A percentile compares a stretch with the other conserved stretches of the same genome.
Conservation (phyloP, 2,113 vertebrate species). For the Lethenteron camtschaticum region DNA sequence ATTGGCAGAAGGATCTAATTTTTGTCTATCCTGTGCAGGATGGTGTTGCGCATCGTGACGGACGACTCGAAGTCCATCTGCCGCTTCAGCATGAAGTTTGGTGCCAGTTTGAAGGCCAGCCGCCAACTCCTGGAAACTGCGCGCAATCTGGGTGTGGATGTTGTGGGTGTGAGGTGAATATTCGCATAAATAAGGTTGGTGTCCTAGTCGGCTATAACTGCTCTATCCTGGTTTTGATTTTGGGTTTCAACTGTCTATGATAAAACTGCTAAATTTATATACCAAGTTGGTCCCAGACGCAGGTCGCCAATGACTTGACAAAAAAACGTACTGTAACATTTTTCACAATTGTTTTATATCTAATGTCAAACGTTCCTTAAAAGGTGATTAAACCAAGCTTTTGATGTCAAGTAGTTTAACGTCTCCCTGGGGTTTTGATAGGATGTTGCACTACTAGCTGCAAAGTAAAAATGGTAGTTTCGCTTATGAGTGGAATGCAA, state of each 20-base stretch:
- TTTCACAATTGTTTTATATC: too few relatives aligned
- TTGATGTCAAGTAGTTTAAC: too few relatives aligned
- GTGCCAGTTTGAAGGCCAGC: slow-evolving; percentile 61
- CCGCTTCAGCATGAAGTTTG: slow-evolving; percentile 85
- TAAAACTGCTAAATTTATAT: background rate
- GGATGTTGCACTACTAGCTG: too few relatives aligned
- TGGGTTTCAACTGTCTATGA: background rate
- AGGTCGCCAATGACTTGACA: background rate
- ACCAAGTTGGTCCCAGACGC: background rate
- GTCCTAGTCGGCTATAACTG: background rate
- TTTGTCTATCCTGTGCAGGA: slow-evolving; percentile 18
- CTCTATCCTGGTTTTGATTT: background rate
- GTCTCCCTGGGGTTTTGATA: too few relatives aligned
- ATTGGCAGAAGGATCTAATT: too few relatives aligned
- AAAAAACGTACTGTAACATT: too few relatives aligned
- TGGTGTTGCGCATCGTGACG: slow-evolving; percentile 80
- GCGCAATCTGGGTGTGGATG: slow-evolving; percentile 51
- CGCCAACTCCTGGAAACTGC: slow-evolving; percentile 63
- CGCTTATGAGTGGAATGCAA: too few relatives aligned
- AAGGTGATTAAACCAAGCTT: too few relatives aligned
- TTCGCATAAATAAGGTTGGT: background rate
- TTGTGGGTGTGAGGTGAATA: slow-evolving; percentile 56
- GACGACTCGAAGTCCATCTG: slow-evolving; percentile 86
- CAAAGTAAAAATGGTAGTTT: too few relatives aligned
- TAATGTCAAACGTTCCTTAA: too few relatives aligned